phyloP scores from a whole-genome alignment of 2,113 vertebrate species.

The Mellivora capensis region DNA sequence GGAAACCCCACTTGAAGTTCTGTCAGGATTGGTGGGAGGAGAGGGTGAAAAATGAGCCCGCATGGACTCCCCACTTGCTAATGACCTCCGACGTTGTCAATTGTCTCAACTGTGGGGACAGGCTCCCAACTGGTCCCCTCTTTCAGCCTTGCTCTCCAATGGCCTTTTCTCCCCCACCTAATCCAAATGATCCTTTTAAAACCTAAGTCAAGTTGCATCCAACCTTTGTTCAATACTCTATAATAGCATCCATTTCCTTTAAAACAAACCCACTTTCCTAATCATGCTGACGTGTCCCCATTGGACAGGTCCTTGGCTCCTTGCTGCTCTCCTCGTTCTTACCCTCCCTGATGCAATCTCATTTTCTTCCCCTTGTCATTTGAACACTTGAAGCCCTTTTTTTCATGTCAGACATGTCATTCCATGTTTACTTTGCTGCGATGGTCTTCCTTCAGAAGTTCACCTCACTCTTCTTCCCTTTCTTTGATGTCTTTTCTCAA shows the following conservation, averaged over 20 bases:
- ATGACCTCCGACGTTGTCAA: rapidly evolving
- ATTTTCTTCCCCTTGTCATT: background rate
- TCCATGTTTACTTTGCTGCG: background rate
- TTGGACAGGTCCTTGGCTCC: background rate
- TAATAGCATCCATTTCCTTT: background rate
- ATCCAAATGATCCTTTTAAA: background rate
- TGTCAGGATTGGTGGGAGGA: background rate
- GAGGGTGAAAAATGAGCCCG: background rate
- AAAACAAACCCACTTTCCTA: background rate
- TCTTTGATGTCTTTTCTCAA: background rate
- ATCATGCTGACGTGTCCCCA: background rate
- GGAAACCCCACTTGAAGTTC: background rate
- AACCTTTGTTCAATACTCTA: background rate
- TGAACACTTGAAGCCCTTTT: background rate
- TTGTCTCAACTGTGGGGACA: background rate
- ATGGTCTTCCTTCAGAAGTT: background rate
- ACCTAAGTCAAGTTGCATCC: background rate
- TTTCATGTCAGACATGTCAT: background rate
- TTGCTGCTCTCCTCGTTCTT: background rate
- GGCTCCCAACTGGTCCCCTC: rapidly evolving
- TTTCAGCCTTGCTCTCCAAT: background rate
- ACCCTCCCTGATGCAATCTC: background rate
- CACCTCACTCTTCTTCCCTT: background rate
- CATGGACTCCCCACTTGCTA: too few species aligned
- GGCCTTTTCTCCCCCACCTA: background rate